phyloP scores from a whole-genome alignment of 2,113 vertebrate species.

The Procavia capensis region DNA sequence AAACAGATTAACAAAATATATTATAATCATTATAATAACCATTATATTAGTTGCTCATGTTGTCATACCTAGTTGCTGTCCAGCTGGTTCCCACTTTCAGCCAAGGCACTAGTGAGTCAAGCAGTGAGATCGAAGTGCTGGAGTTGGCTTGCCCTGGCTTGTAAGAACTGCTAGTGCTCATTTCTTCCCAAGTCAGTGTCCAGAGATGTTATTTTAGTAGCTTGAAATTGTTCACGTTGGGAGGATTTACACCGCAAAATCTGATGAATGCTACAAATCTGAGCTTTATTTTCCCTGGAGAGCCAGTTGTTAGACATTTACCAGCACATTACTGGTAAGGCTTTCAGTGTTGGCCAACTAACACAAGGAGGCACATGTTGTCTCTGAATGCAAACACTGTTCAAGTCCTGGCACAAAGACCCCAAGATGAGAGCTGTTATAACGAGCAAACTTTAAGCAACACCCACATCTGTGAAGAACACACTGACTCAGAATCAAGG shows the following conservation, averaged over 20 bases:
- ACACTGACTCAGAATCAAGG: background rate
- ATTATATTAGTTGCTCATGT: too few relatives aligned
- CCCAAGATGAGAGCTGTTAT: background rate
- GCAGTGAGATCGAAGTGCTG: background rate
- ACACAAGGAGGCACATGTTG: background rate
- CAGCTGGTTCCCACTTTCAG: background rate
- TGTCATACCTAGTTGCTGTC: too few relatives aligned
- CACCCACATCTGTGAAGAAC: background rate
- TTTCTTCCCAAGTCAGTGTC: background rate
- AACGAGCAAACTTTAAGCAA: background rate
- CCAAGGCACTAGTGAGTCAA: background rate
- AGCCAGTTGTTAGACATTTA: constrained; percentile 12
- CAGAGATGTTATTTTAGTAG: constrained; percentile 60
- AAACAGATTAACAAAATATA: too few relatives aligned
- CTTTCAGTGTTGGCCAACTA: background rate
- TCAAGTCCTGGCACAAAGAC: background rate
- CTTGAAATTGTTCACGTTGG: constrained; percentile 31
- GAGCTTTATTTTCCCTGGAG: constrained; percentile 49
- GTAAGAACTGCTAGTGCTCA: background rate
- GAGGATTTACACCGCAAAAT: constrained; percentile 58
- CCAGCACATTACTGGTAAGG: background rate
- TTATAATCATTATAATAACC: too few relatives aligned
- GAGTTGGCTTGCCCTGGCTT: background rate
- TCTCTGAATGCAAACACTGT: background rate
- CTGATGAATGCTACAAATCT: constrained; percentile 4